Evolutionary conservation across 1,140 invertebrate genomes (phyloP).

Genomic region (Hyles vespertilio): DNA sequence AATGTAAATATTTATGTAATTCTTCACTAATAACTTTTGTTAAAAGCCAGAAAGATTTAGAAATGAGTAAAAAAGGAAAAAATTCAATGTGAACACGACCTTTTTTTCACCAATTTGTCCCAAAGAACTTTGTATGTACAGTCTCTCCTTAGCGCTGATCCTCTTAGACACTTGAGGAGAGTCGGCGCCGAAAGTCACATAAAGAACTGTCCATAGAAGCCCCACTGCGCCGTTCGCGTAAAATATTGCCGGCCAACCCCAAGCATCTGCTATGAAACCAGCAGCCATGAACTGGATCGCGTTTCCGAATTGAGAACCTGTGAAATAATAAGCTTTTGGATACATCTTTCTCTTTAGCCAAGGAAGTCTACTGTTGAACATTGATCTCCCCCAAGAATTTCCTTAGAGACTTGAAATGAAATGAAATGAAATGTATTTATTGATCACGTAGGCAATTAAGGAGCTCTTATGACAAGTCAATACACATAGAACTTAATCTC

Average conservation of each 20-base stretch:
- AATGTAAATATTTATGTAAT: too few relatives aligned
- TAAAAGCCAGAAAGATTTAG: too few relatives aligned
- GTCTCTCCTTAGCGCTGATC: constrained; percentile 73
- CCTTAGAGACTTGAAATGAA: too few relatives aligned
- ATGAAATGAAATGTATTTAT: too few relatives aligned
- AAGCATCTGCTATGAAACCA: constrained; percentile 22
- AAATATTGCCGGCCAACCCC: constrained; percentile 82
- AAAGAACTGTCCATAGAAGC: constrained; percentile 74
- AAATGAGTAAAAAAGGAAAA: too few relatives aligned
- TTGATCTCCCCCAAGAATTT: too few relatives aligned
- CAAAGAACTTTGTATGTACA: constrained; percentile 66
- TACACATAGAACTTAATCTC: too few relatives aligned
- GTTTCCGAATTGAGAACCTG: constrained; percentile 29
- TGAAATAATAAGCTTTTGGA: background rate
- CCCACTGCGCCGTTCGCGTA: constrained; percentile 79
- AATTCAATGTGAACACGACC: constrained; percentile 6
- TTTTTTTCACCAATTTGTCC: constrained; percentile 21
- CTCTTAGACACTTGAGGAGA: constrained; percentile 73
- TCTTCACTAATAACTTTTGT: too few relatives aligned
- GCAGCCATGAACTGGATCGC: constrained; percentile 20
- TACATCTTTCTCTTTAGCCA: too few relatives aligned
- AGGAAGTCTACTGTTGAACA: too few relatives aligned
- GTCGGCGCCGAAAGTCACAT: constrained; percentile 74
- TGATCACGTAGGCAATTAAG: too few relatives aligned
- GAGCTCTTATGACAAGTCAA: too few relatives aligned